phyloP scores from a whole-genome alignment of 2,797 vertebrate genomes.

The Falco naumanni region DNA sequence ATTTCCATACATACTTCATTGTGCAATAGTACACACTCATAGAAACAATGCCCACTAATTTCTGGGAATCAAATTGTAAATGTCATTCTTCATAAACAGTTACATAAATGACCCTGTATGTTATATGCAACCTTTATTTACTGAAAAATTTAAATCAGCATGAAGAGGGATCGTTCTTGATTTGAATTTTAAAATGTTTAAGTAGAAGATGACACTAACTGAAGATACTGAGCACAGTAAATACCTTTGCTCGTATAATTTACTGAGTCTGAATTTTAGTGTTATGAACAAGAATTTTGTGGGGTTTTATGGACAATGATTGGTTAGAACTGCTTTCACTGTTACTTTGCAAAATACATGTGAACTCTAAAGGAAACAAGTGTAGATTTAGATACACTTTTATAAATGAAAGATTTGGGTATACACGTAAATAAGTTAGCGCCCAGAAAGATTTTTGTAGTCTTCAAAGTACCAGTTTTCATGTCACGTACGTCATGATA shows the following conservation, averaged over 20 bases:
- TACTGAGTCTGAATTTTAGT: neutral
- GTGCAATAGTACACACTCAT: no score
- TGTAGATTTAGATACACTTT: neutral
- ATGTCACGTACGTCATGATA: neutral
- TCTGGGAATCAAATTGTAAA: neutral
- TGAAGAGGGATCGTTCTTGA: neutral
- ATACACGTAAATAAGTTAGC: neutral
- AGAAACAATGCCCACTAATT: neutral
- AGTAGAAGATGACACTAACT: neutral
- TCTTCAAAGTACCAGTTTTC: neutral
- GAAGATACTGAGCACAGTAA: neutral
- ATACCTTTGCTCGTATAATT: neutral
- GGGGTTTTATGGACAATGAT: neutral
- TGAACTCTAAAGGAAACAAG: neutral
- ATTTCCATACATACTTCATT: neutral
- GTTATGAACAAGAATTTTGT: neutral
- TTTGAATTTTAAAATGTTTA: neutral
- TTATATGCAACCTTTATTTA: neutral
- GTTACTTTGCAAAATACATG: neutral
- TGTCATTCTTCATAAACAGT: neutral
- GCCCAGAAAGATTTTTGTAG: neutral
- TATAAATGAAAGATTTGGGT: neutral
- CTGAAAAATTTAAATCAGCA: neutral
- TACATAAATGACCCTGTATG: neutral
- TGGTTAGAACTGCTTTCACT: neutral